phyloP scores from a whole-genome alignment of 2,113 vertebrate species.

The Triplophysa dalaica region DNA sequence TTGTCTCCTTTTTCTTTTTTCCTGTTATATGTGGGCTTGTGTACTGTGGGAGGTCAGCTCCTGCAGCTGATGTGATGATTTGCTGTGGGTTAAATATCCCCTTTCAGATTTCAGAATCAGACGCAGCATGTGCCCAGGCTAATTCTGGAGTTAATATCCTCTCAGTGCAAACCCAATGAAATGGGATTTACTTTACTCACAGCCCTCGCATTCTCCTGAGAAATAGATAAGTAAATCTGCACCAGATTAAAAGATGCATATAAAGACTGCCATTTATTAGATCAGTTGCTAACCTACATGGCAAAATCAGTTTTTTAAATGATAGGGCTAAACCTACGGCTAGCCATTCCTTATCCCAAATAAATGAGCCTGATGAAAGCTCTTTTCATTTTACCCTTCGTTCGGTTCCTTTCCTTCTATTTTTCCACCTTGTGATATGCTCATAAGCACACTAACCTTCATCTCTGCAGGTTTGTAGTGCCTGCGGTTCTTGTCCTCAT shows the following conservation, averaged over 20 bases:
- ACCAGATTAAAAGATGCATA: slow-evolving; percentile 11
- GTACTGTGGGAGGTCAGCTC: slow-evolving; percentile 60
- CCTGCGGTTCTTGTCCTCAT: slow-evolving; percentile 87
- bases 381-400: background rate
- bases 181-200: slow-evolving; percentile 52
- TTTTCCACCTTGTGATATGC: background rate
- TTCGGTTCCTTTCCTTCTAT: background rate
- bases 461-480: slow-evolving; percentile 98
- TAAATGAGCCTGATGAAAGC: background rate
- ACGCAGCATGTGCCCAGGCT: slow-evolving; percentile 29
- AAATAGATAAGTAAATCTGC: slow-evolving; percentile 9
- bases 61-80: slow-evolving; percentile 56
- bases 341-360: background rate
- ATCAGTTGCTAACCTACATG: slow-evolving; percentile 13
- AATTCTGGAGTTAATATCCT: slow-evolving; percentile 40
- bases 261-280: background rate
- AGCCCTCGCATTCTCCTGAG: slow-evolving; percentile 30
- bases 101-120: slow-evolving; percentile 39
- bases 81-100: slow-evolving; percentile 57
- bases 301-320: slow-evolving; percentile 23
- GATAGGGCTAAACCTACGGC: slow-evolving; percentile 12
- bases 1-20: background rate
- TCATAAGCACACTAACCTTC: slow-evolving; percentile 79
- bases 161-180: slow-evolving; percentile 43
- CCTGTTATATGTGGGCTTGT: slow-evolving; percentile 55